Base-by-base conservation (phyloP, 2,888 invertebrate genomes). In the Monopis laevigella region DNA sequence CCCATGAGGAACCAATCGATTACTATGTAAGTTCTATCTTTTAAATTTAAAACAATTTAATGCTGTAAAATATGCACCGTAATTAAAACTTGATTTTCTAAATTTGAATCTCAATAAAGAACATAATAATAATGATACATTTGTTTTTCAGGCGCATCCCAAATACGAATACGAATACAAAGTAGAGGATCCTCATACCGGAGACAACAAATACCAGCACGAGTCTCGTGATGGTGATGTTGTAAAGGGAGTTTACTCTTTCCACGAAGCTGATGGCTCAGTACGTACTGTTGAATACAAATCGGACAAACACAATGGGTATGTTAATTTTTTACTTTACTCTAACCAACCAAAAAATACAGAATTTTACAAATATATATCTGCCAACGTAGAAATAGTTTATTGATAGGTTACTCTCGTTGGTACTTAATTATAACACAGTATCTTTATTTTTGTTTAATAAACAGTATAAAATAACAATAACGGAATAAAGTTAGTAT, bases 241-340 rank as follows among this genome's bases (percentile, higher is more conserved):
- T 11, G 87, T 88, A 39, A 83, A 84, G 57, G 88, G 88, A 26
- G 83, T 86, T 35, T 88, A 88, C 58, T 78, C 82, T 36, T 62
- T 86, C 27, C 82, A 82, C 42, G 85, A 86, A 52, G 74, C 85
- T 44, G 84, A 84, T 47, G 86, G 86, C 17, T 85, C 85, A 42
- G 57, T 84, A 44, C 74, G 85, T 49, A 85, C 82, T 45, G 86
- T 86, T 16, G 84, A 84, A 55, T 86, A 86, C 55, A 82, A 69
- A 43, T 84, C 85, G 24, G 85, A 84, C 49, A 81, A 84, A 53
- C 81, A 84, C 46, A 63, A 67, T 41, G 85, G 85, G 74, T 85
- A 72, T 60, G 65, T 35, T n/a, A n/a, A n/a, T n/a, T n/a, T n/a
- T n/a, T n/a, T n/a, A n/a, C n/a, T n/a, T n/a, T n/a, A n/a, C n/a